phyloP scores from a whole-genome alignment of 2,888 invertebrate genomes.

The Daptonema setosum region DNA sequence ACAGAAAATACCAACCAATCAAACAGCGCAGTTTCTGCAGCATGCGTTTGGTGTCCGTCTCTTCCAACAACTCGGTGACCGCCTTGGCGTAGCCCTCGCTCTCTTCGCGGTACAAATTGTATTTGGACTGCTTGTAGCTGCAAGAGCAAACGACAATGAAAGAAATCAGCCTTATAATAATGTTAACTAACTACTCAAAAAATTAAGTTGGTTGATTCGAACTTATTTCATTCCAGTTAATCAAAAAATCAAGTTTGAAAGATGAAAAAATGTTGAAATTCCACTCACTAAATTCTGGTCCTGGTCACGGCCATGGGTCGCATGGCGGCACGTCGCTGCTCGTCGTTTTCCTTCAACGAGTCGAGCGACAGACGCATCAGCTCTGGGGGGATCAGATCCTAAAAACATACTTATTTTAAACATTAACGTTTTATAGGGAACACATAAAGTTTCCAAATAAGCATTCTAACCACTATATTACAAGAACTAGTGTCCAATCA shows the following conservation, averaged over 20 bases:
- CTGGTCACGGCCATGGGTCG: neutral
- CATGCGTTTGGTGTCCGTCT: slow-evolving; percentile 1
- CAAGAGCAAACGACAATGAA: slow-evolving; percentile 28
- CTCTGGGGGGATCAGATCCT: too few relatives aligned
- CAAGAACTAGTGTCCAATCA: too few relatives aligned
- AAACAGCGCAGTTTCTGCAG: slow-evolving; percentile 5
- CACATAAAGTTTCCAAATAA: too few relatives aligned
- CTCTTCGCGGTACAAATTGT: slow-evolving; percentile 92
- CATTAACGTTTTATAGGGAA: too few relatives aligned
- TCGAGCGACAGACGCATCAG: too few relatives aligned
- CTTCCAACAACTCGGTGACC: slow-evolving; percentile 50
- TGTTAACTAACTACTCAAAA: neutral
- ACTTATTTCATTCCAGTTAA: too few relatives aligned
- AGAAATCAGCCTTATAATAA: neutral
- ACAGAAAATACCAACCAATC: neutral
- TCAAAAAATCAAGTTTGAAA: neutral
- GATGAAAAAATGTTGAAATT: neutral
- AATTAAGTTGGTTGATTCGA: too few relatives aligned
- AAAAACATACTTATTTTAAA: too few relatives aligned
- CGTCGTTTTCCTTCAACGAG: neutral
- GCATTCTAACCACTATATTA: too few relatives aligned
- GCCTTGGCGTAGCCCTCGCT: slow-evolving; percentile 96
- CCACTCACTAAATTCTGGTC: neutral
- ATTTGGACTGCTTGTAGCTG: slow-evolving; percentile 96
- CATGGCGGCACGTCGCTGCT: neutral